A percentile compares a stretch with the other conserved stretches of the same genome.
Conservation (phyloP, 2,113 vertebrate species). For the Thomomys bottae region DNA sequence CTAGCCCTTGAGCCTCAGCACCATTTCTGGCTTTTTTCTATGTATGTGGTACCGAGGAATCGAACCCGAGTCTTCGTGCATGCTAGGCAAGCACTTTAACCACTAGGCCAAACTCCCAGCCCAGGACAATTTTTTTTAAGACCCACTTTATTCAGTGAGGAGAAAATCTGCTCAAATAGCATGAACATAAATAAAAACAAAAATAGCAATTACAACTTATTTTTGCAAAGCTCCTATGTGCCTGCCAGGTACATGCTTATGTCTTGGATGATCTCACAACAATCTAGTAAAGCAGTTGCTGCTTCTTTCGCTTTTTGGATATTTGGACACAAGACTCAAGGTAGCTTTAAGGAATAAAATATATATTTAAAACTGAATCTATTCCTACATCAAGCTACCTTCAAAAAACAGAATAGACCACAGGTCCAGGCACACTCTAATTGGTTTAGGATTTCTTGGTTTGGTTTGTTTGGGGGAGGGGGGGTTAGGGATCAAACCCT, state of each 20-base stretch:
- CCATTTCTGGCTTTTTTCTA: no score
- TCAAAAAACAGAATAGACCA: constrained; percentile 27
- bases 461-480: neutral
- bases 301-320: constrained; percentile 34
- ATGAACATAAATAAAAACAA: constrained; percentile 55
- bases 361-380: constrained; percentile 22
- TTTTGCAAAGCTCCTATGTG: neutral
- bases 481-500: no score
- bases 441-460: neutral
- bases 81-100: no score
- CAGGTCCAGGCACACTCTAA: neutral
- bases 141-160: constrained; percentile 31
- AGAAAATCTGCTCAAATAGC: constrained; percentile 43
- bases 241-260: neutral
- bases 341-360: neutral
- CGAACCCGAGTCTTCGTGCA: no score
- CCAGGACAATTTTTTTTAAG: no score
- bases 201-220: constrained; percentile 31
- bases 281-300: neutral
- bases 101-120: no score
- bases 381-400: neutral
- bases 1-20: no score
- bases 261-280: constrained; percentile 6
- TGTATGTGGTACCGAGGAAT: no score
- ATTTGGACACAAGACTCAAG: constrained; percentile 13